phyloP scores from a whole-genome alignment of 2,113 vertebrate species.

The Verasper variegatus region DNA sequence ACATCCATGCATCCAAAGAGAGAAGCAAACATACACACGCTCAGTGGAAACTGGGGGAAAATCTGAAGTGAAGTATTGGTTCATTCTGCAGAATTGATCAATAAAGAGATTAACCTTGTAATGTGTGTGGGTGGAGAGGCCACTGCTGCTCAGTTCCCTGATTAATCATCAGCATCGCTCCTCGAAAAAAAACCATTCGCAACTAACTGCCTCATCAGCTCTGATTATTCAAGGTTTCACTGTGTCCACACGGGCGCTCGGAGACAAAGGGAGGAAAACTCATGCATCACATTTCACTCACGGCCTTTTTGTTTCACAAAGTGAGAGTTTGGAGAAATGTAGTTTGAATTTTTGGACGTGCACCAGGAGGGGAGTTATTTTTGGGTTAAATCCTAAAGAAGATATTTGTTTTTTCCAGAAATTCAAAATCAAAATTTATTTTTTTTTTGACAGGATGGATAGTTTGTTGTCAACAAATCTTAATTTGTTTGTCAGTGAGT shows the following conservation, averaged over 20 bases:
- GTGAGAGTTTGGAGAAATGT: background rate
- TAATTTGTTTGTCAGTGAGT: too few relatives aligned
- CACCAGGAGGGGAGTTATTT: background rate
- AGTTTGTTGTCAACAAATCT: too few relatives aligned
- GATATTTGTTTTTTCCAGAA: background rate
- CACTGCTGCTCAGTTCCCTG: conserved; percentile 52
- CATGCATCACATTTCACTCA: background rate
- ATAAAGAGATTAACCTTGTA: conserved; percentile 73
- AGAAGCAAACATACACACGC: background rate
- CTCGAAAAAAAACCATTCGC: conserved; percentile 57
- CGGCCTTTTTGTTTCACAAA: background rate
- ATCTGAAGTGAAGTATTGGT: conserved; percentile 47
- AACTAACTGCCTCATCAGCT: conserved; percentile 73
- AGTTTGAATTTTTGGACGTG: background rate
- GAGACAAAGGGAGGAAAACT: conserved; percentile 41
- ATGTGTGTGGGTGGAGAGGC: conserved; percentile 55
- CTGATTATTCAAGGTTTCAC: conserved; percentile 68
- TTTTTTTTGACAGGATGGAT: background rate
- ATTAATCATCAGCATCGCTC: conserved; percentile 67
- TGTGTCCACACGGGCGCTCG: conserved; percentile 27
- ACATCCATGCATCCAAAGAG: conserved; percentile 1
- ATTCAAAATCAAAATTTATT: background rate
- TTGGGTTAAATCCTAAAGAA: background rate
- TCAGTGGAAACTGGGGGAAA: conserved; percentile 37
- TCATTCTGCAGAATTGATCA: conserved; percentile 68